A percentile compares a stretch with the other conserved stretches of the same genome.
These are phyloP conservation scores for Brachionus manjavacas DNA, from an alignment of 1,140 invertebrate genomes.

Conservation along the genomic window DNA sequence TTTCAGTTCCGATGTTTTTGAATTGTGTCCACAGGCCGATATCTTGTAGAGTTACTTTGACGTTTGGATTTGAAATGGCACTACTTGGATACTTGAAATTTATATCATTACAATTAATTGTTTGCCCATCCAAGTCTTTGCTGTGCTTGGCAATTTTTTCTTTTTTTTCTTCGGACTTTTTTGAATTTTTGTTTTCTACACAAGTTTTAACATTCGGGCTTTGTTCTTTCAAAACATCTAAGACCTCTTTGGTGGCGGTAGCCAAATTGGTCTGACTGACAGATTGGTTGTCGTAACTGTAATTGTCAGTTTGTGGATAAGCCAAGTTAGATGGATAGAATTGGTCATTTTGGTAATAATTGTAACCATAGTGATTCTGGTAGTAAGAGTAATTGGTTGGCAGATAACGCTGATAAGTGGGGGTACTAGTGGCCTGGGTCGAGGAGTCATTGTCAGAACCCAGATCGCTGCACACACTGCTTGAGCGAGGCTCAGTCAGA, in stretches of 20 bases:
- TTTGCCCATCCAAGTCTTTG: not conserved
- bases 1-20: constrained; percentile 91
- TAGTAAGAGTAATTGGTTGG: constrained; percentile 5
- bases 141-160: not conserved
- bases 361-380: not conserved
- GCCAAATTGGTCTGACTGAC: not conserved
- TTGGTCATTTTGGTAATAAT: not conserved
- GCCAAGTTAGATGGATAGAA: not conserved
- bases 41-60: constrained; percentile 47
- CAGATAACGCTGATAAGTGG: not conserved
- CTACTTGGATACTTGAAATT: constrained; percentile 22
- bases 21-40: constrained; percentile 92
- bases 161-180: not conserved
- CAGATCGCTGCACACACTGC: constrained; percentile 15
- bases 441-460: not conserved
- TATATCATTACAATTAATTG: constrained; percentile 15
- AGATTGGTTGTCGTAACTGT: not conserved
- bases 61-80: constrained; percentile 18
- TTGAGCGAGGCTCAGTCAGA: not conserved
- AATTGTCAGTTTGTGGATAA: not conserved
- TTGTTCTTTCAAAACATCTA: not conserved
- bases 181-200: not conserved
- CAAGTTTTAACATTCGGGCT: not conserved
- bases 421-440: not conserved
- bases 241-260: too few species aligned